Base-by-base conservation (phyloP, 2,113 vertebrate species). In the Melanerpes aurifrons region DNA sequence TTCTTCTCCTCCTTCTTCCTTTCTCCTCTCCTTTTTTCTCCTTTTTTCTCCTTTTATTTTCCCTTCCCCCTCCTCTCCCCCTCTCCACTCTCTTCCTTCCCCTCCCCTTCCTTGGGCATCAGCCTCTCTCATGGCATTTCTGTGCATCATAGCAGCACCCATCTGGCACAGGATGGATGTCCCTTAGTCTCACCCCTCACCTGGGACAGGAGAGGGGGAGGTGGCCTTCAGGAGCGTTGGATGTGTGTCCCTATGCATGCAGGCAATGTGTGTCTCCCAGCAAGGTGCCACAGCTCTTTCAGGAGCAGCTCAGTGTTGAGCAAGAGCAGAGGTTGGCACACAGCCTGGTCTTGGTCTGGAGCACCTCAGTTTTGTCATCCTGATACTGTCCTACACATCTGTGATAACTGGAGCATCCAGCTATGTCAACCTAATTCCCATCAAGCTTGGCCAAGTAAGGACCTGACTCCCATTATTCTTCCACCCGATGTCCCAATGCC, bases 401-500 rank as follows among this genome's bases (percentile, higher is more conserved):
- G 18, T 17, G 61, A 1, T 16, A 22, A 3, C 1, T 20, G 13
- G 16, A 18, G 10, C 43, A 17, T 50, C 84, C 37, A 17, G 50
- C 68, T 14, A 4, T 3, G 5, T 63, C 35, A 14, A 2, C 59
- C 10, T 12, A 17, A 7, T 53, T 15, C 32, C 5, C 47, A 4
- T 40, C 31, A 31, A 24, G 63, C 15, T 61, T 71, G 47, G 79
- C 64, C 25, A 15, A 40, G 73, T 4, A 13, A 47, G 67, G 77
- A 37, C 61, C 22, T 2, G 24, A 9, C 12, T 71, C 47, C 1
- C 1, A 1, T 56, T 64, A 16, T 20, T 74, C 50, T 3, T 18
- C 48, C 28, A 40, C 35, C 9, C 26, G 9, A 2, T 0, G 0
- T 64, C 62, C 31, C 2, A 0, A 1, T 2, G 40, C 53, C 12